These are phyloP conservation scores for Takifugu ocellatus DNA, from an alignment of 2,797 vertebrate species.

Conservation along the genomic window DNA sequence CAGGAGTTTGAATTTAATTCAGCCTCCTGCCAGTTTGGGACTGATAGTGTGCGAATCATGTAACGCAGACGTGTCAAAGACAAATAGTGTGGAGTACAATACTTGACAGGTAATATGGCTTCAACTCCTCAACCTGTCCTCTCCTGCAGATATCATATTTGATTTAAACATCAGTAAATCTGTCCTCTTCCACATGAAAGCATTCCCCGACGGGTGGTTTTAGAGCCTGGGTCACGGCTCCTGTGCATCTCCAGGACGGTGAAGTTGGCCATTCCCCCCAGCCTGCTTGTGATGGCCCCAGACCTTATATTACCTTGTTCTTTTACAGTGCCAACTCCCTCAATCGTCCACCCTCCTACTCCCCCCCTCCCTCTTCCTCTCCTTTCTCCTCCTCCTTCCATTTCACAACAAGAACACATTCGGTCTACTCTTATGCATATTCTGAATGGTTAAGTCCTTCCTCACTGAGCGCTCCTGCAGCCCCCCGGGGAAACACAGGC, in stretches of 20 bases:
- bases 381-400: constrained; percentile 64
- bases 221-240: constrained; percentile 23
- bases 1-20: background rate
- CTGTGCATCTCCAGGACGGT: constrained; percentile 5
- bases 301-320: constrained; percentile 52
- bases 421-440: constrained; percentile 65
- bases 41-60: background rate
- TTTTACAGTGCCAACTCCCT: constrained; percentile 53
- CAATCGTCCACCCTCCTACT: constrained; percentile 15
- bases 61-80: background rate
- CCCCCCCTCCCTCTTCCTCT: constrained; percentile 25
- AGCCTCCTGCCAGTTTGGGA: constrained; percentile 5
- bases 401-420: constrained; percentile 64
- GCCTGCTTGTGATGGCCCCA: constrained; percentile 41
- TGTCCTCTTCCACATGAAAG: constrained; percentile 35
- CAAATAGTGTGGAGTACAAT: constrained; percentile 3
- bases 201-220: constrained; percentile 40
- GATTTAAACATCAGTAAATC: constrained; percentile 26
- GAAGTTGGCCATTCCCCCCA: constrained; percentile 46
- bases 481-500: constrained; percentile 64
- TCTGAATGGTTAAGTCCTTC: constrained; percentile 77
- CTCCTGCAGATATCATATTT: constrained; percentile 15
- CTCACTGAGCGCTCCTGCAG: constrained; percentile 71
- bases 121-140: constrained; percentile 14
- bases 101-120: constrained; percentile 16